phyloP scores from a whole-genome alignment of 1,140 invertebrate species.

The Agraylea sexmaculata region DNA sequence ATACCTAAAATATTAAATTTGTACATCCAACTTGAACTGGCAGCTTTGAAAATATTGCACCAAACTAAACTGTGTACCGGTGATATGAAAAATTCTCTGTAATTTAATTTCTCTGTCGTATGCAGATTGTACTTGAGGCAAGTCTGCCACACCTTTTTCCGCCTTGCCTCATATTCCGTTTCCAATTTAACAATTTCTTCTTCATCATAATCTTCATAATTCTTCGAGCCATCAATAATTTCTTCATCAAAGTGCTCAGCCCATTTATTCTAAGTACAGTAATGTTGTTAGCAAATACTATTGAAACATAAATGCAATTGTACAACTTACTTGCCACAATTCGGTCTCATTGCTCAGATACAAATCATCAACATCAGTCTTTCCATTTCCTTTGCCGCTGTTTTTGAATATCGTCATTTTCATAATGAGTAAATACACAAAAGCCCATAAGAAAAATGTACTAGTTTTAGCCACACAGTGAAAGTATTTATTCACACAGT shows the following conservation, averaged over 20 bases:
- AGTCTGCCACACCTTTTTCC: conserved; percentile 18
- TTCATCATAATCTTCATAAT: conserved; percentile 21
- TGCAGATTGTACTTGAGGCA: conserved; percentile 17
- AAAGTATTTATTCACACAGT: conserved; percentile 24
- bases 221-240: conserved; percentile 9
- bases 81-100: conserved; percentile 64
- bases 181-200: conserved; percentile 12
- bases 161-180: conserved; percentile 15
- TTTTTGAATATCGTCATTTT: conserved; percentile 37
- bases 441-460: conserved; percentile 37
- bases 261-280: conserved; percentile 17
- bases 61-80: conserved; percentile 56
- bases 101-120: conserved; percentile 27
- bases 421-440: conserved; percentile 37
- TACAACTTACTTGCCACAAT: conserved; percentile 17
- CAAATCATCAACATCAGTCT: conserved; percentile 9
- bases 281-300: not conserved
- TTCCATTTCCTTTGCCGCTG: conserved; percentile 12
- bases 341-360: conserved; percentile 20
- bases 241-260: conserved; percentile 20
- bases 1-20: conserved; percentile 61
- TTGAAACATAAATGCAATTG: conserved; percentile 1
- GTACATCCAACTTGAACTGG: conserved; percentile 69
- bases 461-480: conserved; percentile 34
- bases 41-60: conserved; percentile 72